phyloP scores from a whole-genome alignment of 2,888 invertebrate species.

The Drosophila maculinotata region DNA sequence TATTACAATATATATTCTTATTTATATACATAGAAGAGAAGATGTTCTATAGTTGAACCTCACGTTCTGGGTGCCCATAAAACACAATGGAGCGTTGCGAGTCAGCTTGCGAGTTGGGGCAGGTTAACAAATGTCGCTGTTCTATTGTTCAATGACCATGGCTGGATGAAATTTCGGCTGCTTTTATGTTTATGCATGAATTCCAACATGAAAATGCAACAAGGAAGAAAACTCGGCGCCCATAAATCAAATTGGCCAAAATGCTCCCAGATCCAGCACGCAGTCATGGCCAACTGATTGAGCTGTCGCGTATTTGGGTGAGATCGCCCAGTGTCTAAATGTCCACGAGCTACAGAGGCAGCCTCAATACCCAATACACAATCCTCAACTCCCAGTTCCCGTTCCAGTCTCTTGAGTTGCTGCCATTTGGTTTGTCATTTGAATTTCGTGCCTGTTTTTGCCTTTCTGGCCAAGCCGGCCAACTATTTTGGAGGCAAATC shows the following conservation, averaged over 20 bases:
- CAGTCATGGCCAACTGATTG: conserved; percentile 79
- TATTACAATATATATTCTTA: conserved; percentile 31
- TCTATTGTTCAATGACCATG: conserved; percentile 71
- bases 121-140: conserved; percentile 54
- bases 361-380: no score
- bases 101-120: conserved; percentile 13
- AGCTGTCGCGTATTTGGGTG: conserved; percentile 79
- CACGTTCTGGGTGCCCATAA: conserved; percentile 73
- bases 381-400: conserved; percentile 1
- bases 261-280: conserved; percentile 58
- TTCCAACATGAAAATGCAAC: conserved; percentile 76
- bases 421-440: conserved; percentile 65
- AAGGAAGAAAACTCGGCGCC: conserved; percentile 66
- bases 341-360: conserved; percentile 11
- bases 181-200: conserved; percentile 79
- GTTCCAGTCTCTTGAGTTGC: conserved; percentile 15
- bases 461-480: conserved; percentile 34
- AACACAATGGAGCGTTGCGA: conserved; percentile 74
- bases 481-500: conserved; percentile 43
- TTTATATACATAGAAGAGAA: conserved; percentile 39
- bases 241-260: conserved; percentile 75
- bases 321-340: conserved; percentile 72
- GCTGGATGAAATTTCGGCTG: conserved; percentile 67
- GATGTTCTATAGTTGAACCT: conserved; percentile 65
- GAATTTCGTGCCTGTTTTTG: conserved; percentile 58